A percentile compares a stretch with the other conserved stretches of the same genome.
phyloP scores from a whole-genome alignment of 2,888 invertebrate genomes.

The Gryllus longicercus region DNA sequence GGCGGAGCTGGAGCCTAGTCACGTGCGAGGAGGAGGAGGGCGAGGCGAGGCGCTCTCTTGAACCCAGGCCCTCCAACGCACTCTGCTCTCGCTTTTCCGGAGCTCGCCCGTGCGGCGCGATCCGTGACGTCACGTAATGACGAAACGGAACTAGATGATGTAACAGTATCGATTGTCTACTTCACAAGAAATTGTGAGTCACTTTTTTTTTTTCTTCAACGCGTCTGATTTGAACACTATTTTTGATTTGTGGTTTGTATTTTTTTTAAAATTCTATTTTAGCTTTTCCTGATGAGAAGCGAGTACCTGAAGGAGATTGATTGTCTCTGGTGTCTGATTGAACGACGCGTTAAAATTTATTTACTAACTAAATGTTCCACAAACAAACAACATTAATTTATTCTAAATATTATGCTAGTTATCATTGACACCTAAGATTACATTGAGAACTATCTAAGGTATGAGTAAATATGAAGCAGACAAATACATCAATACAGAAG shows the following conservation, averaged over 20 bases:
- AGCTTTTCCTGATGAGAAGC: background rate
- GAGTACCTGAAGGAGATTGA: background rate
- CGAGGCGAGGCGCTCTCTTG: no score
- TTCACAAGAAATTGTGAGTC: background rate
- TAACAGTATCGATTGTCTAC: conserved; percentile 2
- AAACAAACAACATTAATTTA: background rate
- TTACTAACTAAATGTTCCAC: background rate
- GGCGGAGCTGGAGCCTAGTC: no score
- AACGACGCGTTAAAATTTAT: conserved; percentile 1
- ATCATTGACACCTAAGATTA: conserved; percentile 2
- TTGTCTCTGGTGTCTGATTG: background rate
- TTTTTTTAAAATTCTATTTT: no score
- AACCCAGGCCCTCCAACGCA: no score
- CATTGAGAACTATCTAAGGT: background rate
- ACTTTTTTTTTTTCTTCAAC: background rate
- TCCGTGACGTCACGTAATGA: conserved; percentile 3
- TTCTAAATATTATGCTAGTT: background rate
- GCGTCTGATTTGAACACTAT: no score
- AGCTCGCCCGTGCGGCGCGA: background rate
- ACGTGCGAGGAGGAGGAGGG: no score
- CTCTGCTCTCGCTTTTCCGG: no score
- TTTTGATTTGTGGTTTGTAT: no score
- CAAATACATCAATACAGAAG: background rate
- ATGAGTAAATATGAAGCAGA: background rate
- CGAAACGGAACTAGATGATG: conserved; percentile 9